Evolutionary conservation across 2,888 invertebrate species (phyloP), one percentile per base, ranked within the genome.

Genomic region (Apamea monoglypha): DNA sequence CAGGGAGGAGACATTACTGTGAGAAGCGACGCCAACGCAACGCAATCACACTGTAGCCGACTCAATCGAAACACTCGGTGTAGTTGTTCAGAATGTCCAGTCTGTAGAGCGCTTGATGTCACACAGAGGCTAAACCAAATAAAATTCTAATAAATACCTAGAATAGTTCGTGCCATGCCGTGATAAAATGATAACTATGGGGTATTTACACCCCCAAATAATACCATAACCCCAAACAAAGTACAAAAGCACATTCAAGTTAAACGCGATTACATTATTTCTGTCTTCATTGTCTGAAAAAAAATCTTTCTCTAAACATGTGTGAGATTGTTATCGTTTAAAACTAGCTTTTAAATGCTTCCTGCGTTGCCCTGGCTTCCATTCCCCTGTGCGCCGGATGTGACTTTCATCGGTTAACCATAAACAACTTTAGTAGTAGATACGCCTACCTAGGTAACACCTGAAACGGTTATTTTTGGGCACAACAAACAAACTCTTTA

Each of bases 11-110:
- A 66, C 21, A 53, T 82, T 21, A 71, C 59, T 64, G 84, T 79
- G 85, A 84, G 76, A 70, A 75, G 68, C 50, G 76, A 21, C 69
- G 87, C 81, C 84, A 18, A 67, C 87, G 76, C 81, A 25, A 6
- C 25, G 21, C 36, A 44, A 1, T n/a, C 76, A n/a, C 40, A 47
- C n/a, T n/a, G 53, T 59, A 67, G 14, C 59, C 53, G 36, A 56
- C 47, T 36, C 68, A 63, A 74, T 64, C 56, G 29, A 14, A 44
- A 44, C 63, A 50, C 2, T 25, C 6, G 8, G 14, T 14, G 40
- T 25, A 66, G 4, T 29, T 25, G 18, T 10, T 12, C 74, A 75
- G 63, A 80, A 72, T 68, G 18, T 29, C 67, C n/a, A 75, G 36
- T 56, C 47, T 16, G 32, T 32, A 14, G 18, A 68, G 36, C 25